These are phyloP conservation scores for Sebastes trivittatus DNA, from an alignment of 2,797 vertebrate genomes.

Conservation along the genomic window DNA sequence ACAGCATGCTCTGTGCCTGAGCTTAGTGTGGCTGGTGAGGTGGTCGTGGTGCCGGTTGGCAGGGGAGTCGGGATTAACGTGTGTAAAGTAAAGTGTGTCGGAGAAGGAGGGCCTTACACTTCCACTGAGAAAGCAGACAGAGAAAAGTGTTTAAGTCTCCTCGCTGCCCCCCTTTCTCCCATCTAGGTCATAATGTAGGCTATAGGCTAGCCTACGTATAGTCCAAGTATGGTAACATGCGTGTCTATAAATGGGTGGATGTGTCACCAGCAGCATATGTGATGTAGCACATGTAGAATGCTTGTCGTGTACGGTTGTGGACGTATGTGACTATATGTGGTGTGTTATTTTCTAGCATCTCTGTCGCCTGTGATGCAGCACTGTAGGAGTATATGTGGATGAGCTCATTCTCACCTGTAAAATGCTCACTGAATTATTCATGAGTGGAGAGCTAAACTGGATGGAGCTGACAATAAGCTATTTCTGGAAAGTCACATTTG, in stretches of 20 bases:
- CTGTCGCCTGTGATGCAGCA: background rate
- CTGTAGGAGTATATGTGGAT: slow-evolving; percentile 33
- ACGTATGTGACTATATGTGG: background rate
- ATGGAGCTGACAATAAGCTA: slow-evolving; percentile 57
- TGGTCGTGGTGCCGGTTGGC: background rate
- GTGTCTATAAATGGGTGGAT: slow-evolving; percentile 20
- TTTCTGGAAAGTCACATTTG: slow-evolving; percentile 58
- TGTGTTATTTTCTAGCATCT: background rate
- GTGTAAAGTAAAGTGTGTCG: slow-evolving; percentile 41
- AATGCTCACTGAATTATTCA: slow-evolving; percentile 68
- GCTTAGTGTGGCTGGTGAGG: slow-evolving; percentile 25
- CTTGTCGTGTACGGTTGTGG: background rate
- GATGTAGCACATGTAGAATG: background rate
- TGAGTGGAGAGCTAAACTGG: slow-evolving; percentile 48
- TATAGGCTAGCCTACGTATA: slow-evolving; percentile 48
- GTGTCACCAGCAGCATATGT: background rate
- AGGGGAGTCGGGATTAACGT: slow-evolving; percentile 42
- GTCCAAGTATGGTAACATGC: slow-evolving; percentile 23
- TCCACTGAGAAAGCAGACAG: slow-evolving; percentile 56
- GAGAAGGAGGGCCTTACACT: slow-evolving; percentile 43
- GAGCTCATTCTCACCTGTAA: slow-evolving; percentile 70
- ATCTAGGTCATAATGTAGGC: slow-evolving; percentile 79
- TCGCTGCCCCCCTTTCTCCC: slow-evolving; percentile 60
- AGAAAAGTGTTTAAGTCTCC: slow-evolving; percentile 71
- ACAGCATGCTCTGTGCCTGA: slow-evolving; percentile 17